Percentiles rank a stretch among this genome's conserved stretches.
These are phyloP conservation scores for Leptocoma aspasia DNA, from an alignment of 2,113 vertebrate genomes.

Conservation along the genomic window DNA sequence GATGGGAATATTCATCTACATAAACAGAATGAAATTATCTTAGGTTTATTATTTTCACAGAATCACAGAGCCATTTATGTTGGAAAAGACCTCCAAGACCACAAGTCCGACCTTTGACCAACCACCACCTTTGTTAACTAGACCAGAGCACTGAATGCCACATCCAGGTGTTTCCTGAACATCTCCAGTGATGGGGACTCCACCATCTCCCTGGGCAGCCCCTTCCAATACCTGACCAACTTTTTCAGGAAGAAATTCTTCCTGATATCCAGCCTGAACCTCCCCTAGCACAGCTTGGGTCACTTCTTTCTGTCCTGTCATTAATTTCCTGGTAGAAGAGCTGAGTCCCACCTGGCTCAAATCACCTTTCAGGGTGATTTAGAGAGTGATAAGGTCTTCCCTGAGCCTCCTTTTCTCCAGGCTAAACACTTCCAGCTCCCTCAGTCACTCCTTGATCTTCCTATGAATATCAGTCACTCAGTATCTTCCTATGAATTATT, in stretches of 20 bases:
- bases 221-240: background rate
- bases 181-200: background rate
- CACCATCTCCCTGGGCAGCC: background rate
- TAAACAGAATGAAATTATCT: background rate
- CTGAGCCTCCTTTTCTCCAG: background rate
- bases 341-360: background rate
- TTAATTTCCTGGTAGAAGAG: background rate
- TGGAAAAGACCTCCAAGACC: background rate
- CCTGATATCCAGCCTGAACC: background rate
- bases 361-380: fast-evolving
- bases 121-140: background rate
- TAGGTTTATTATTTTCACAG: background rate
- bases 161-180: background rate
- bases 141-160: background rate
- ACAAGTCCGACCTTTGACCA: background rate
- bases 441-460: no score
- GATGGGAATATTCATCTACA: background rate
- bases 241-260: background rate
- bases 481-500: background rate
- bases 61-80: background rate
- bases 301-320: background rate
- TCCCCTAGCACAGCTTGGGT: background rate
- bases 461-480: no score
- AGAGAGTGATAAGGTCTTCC: no score
- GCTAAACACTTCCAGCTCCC: background rate